Percentiles rank a stretch among this genome's conserved stretches.
These are phyloP conservation scores for Myotis yumanensis DNA, from an alignment of 2,113 vertebrate species.

Conservation along the genomic window DNA sequence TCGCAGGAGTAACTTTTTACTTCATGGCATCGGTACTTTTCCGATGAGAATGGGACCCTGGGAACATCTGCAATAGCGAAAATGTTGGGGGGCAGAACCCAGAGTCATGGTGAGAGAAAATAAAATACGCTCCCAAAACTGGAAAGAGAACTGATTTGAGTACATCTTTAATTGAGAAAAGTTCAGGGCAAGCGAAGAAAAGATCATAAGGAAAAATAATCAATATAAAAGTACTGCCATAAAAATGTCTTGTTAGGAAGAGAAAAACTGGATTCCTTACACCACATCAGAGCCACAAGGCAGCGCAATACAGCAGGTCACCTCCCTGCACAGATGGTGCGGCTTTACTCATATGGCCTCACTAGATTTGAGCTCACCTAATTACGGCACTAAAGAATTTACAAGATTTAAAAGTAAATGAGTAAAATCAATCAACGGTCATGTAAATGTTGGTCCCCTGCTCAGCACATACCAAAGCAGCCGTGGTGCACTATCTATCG, in stretches of 20 bases:
- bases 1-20: neutral
- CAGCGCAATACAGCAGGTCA: neutral
- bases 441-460: neutral
- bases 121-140: neutral
- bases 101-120: neutral
- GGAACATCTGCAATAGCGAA: neutral
- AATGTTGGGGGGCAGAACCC: neutral
- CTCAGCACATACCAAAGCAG: neutral
- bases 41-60: neutral
- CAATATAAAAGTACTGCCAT: neutral
- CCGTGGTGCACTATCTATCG: neutral
- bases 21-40: neutral
- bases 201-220: neutral
- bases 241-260: neutral
- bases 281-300: neutral
- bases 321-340: neutral
- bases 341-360: neutral
- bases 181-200: neutral
- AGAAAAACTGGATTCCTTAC: neutral
- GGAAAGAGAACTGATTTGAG: neutral
- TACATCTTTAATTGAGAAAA: constrained; percentile 23
- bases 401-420: neutral
- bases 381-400: neutral
- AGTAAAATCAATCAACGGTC: neutral
- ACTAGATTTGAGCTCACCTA: neutral